Conservation (phyloP, 2,113 vertebrate genomes). For the Leuciscus idus region DNA sequence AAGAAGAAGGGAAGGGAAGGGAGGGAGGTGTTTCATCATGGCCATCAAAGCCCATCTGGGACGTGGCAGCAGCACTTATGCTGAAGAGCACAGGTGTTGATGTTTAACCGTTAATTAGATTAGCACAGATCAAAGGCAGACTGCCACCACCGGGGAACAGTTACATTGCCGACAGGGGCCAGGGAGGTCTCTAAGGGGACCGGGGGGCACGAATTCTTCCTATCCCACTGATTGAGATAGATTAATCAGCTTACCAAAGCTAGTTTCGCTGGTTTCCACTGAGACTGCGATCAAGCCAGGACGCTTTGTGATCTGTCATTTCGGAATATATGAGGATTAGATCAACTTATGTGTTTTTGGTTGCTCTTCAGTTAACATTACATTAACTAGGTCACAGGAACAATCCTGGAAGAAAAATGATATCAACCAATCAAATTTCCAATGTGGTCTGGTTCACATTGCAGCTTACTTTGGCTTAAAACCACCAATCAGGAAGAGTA, state of each 20-base stretch:
- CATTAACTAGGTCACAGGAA: neutral
- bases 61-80: slow-evolving; percentile 56
- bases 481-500: neutral
- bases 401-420: neutral
- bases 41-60: slow-evolving; percentile 76
- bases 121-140: slow-evolving; percentile 74
- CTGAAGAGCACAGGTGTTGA: slow-evolving; percentile 77
- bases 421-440: neutral
- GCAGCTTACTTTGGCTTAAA: neutral
- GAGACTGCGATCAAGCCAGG: slow-evolving; percentile 7
- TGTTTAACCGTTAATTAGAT: slow-evolving; percentile 80
- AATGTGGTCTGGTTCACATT: neutral
- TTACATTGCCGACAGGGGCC: slow-evolving; percentile 37
- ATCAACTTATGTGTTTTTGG: neutral
- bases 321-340: neutral
- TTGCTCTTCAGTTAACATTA: neutral
- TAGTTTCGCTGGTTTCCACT: slow-evolving; percentile 53
- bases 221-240: slow-evolving; percentile 64
- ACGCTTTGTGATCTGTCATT: neutral
- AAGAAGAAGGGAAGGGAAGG: slow-evolving; percentile 34
- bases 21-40: slow-evolving; percentile 66
- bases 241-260: slow-evolving; percentile 50
- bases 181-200: slow-evolving; percentile 64
- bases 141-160: slow-evolving; percentile 50
- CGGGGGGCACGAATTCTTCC: slow-evolving; percentile 56